phyloP scores from a whole-genome alignment of 2,113 vertebrate species.

The Chlorodrepanis virens region DNA sequence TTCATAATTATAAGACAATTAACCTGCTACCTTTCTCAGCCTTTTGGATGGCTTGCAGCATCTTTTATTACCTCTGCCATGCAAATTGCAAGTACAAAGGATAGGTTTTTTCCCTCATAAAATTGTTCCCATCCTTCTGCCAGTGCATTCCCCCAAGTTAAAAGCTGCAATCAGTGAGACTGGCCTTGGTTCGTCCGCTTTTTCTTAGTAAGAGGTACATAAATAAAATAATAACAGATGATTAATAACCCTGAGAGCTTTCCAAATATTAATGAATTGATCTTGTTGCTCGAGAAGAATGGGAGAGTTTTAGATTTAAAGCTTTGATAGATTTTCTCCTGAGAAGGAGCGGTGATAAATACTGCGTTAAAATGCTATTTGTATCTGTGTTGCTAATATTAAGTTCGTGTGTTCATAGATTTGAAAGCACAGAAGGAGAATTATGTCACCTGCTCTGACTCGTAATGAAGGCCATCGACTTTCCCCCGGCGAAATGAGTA shows the following conservation, averaged over 20 bases:
- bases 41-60: neutral
- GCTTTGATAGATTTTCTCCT: constrained; percentile 56
- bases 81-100: neutral
- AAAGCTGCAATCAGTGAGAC: neutral
- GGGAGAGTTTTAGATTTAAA: constrained; percentile 53
- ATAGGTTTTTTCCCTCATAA: neutral
- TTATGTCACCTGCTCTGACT: constrained; percentile 46
- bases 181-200: neutral
- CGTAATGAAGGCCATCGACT: constrained; percentile 20
- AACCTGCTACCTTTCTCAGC: constrained; percentile 29
- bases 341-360: constrained; percentile 24
- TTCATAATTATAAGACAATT: constrained; percentile 43
- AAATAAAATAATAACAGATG: constrained; percentile 62
- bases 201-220: constrained; percentile 34
- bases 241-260: constrained; percentile 46
- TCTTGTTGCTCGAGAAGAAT: constrained; percentile 53
- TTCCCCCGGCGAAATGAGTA: rapidly evolving
- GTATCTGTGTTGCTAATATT: constrained; percentile 56
- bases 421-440: constrained; percentile 29
- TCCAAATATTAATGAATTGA: constrained; percentile 69
- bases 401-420: constrained; percentile 35
- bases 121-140: neutral
- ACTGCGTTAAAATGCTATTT: constrained; percentile 55
- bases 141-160: neutral
- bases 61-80: neutral